phyloP scores from a whole-genome alignment of 2,113 vertebrate species.

The Tupaia chinensis region DNA sequence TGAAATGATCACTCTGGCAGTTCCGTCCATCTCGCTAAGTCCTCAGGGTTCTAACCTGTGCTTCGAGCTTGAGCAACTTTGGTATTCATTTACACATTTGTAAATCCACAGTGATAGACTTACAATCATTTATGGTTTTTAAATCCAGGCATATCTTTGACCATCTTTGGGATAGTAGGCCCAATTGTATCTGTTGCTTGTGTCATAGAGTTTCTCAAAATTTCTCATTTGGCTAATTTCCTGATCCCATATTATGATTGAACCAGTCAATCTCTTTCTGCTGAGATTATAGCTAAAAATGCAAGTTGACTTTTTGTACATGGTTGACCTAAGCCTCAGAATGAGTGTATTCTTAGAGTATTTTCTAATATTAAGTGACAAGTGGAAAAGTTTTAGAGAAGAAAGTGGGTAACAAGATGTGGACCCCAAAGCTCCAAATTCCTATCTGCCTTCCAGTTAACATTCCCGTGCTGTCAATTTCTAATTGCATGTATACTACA shows the following conservation, averaged over 20 bases:
- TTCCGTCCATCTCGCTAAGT: conserved; percentile 13
- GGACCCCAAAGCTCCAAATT: not conserved
- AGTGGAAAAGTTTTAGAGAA: not conserved
- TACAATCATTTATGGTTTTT: conserved; percentile 9
- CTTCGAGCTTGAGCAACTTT: conserved; percentile 63
- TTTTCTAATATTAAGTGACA: conserved; percentile 54
- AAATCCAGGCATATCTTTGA: conserved; percentile 1
- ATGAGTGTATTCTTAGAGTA: not conserved
- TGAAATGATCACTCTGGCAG: not conserved
- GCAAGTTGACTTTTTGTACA: conserved; percentile 52
- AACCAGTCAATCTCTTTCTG: conserved; percentile 48
- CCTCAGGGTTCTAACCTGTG: conserved; percentile 56
- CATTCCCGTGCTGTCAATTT: not conserved
- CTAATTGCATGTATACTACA: not conserved
- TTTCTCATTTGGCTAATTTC: conserved; percentile 43
- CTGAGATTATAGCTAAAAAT: not conserved
- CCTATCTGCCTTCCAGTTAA: not conserved
- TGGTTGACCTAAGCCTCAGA: conserved; percentile 6
- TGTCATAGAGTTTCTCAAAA: conserved; percentile 8
- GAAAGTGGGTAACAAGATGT: not conserved
- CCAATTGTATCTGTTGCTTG: conserved; percentile 50
- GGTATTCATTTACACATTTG: conserved; percentile 62
- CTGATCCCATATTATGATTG: accelerated
- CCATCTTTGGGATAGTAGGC: conserved; percentile 59
- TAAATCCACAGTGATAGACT: conserved; percentile 45